phyloP scores from a whole-genome alignment of 2,113 vertebrate species.

The Anseranas semipalmata region DNA sequence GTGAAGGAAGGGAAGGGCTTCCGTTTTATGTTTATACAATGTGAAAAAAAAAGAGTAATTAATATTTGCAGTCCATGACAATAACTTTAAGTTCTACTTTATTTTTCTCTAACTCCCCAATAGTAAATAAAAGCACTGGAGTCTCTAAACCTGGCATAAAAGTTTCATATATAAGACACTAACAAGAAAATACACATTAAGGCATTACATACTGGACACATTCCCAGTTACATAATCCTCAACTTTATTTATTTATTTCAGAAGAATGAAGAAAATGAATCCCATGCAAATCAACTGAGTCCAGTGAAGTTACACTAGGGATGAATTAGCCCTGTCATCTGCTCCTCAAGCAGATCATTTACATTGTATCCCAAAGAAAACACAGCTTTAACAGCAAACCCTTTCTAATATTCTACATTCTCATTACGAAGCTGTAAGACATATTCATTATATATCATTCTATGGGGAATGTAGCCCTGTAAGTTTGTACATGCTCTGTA shows the following conservation, averaged over 20 bases:
- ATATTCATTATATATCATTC: not conserved
- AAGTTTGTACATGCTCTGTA: not conserved
- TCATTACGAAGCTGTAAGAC: not conserved
- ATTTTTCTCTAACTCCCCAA: not conserved
- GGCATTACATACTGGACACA: not conserved
- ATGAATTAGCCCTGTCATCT: not conserved
- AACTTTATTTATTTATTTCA: not conserved
- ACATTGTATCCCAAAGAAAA: not conserved
- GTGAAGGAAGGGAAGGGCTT: constrained; percentile 22
- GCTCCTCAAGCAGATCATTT: not conserved
- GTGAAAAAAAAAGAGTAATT: not conserved
- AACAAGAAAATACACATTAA: not conserved
- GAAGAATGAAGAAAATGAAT: not conserved
- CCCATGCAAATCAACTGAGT: not conserved
- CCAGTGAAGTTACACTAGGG: not conserved
- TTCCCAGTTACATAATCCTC: not conserved
- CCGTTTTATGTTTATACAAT: not conserved
- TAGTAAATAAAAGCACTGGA: not conserved
- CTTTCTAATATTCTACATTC: not conserved
- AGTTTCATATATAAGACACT: not conserved
- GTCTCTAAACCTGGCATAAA: not conserved
- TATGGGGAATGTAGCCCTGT: not conserved
- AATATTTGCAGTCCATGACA: not conserved
- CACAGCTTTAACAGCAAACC: not conserved
- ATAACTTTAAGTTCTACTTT: not conserved